Conservation (phyloP, 1,140 invertebrate genomes). For the Bactericera cockerelli region DNA sequence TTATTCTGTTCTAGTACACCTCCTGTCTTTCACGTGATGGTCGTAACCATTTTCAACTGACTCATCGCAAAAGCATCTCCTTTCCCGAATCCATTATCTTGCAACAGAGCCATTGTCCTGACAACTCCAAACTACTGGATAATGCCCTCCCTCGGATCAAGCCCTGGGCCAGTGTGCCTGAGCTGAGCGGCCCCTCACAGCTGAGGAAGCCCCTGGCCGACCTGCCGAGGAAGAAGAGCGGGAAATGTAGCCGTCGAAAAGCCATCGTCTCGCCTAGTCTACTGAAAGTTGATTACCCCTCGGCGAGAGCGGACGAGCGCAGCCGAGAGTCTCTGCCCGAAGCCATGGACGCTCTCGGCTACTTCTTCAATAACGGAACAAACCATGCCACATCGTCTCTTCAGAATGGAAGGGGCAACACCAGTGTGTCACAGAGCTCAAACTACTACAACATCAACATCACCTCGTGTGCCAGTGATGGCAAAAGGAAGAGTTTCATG, state of each 20-base stretch:
- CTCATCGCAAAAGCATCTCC: no score
- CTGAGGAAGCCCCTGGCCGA: not conserved
- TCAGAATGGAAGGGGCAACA: no score
- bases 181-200: not conserved
- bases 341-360: not conserved
- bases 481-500: conserved; percentile 40
- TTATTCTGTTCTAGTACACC: no score
- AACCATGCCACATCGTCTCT: no score
- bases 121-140: no score
- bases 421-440: not conserved
- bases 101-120: no score
- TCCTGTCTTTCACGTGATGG: no score
- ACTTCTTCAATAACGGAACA: not conserved
- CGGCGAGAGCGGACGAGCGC: not conserved
- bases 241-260: conserved; percentile 13
- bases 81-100: no score
- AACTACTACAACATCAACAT: conserved; percentile 1
- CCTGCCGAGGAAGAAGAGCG: not conserved
- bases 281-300: conserved; percentile 26
- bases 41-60: no score
- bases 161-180: conserved; percentile 9
- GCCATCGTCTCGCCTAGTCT: conserved; percentile 23
- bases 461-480: not conserved
- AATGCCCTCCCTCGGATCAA: no score
- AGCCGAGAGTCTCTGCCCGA: not conserved